Percentiles rank a stretch among this genome's conserved stretches.
Evolutionary conservation across 2,888 invertebrate species (phyloP).

Genomic region (Bombyx huttoni): DNA sequence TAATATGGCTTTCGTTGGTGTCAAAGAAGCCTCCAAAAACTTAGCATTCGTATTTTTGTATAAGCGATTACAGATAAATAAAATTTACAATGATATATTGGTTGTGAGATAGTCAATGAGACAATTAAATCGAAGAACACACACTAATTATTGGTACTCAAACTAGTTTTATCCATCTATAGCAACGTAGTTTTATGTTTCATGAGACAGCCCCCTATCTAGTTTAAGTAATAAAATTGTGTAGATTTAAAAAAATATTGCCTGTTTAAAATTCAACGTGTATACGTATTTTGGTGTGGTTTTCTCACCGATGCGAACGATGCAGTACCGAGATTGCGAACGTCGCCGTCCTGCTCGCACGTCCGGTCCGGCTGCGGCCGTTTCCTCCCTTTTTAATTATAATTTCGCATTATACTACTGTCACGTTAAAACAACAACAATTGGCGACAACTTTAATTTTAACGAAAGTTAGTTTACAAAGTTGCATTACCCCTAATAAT

Average conservation of each 20-base stretch:
- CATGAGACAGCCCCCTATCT: too few relatives aligned
- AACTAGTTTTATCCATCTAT: too few relatives aligned
- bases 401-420: conserved; percentile 40
- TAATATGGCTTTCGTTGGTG: not conserved
- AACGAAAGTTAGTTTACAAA: too few relatives aligned
- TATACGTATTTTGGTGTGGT: conserved; percentile 38
- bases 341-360: conserved; percentile 19
- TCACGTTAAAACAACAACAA: conserved; percentile 10
- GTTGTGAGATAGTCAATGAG: too few relatives aligned
- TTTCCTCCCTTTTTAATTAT: conserved; percentile 63
- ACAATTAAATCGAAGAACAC: too few relatives aligned
- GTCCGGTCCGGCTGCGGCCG: conserved; percentile 55
- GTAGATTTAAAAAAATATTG: conserved; percentile 10
- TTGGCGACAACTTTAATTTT: not conserved
- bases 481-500: too few relatives aligned
- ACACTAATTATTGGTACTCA: too few relatives aligned
- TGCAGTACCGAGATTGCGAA: conserved; percentile 14
- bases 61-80: too few relatives aligned
- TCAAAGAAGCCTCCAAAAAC: not conserved
- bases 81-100: too few relatives aligned
- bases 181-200: too few relatives aligned
- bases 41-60: too few relatives aligned
- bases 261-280: conserved; percentile 42
- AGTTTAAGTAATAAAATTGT: too few relatives aligned
- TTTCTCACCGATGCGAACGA: conserved; percentile 38